These are phyloP conservation scores for Drosophila borealis DNA, from an alignment of 2,888 invertebrate genomes.

Conservation along the genomic window DNA sequence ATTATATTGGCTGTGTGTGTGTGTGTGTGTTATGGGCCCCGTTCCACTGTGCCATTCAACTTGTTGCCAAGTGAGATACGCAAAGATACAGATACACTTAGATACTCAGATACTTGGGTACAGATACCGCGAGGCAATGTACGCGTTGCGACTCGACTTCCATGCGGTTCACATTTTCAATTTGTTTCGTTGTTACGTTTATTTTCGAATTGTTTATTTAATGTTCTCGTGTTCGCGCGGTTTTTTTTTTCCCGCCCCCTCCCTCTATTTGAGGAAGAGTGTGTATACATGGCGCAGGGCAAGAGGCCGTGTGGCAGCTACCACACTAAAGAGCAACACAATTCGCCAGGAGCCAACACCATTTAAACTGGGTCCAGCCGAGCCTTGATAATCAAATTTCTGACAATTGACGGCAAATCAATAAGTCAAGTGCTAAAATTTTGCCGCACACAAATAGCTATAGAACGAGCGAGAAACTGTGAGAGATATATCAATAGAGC, in stretches of 20 bases:
- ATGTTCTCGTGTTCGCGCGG: constrained; percentile 56
- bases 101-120: constrained; percentile 42
- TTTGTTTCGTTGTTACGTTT: constrained; percentile 71
- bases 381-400: constrained; percentile 63
- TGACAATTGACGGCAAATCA: constrained; percentile 63
- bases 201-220: constrained; percentile 76
- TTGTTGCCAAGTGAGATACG: constrained; percentile 71
- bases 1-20: constrained; percentile 6
- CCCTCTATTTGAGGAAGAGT: not conserved
- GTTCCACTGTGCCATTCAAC: constrained; percentile 62
- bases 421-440: constrained; percentile 68
- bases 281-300: not conserved
- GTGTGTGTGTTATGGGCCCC: constrained; percentile 26
- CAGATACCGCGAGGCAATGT: constrained; percentile 51
- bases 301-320: not conserved
- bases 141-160: constrained; percentile 43
- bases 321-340: constrained; percentile 2
- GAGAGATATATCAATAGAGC: constrained; percentile 23
- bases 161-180: constrained; percentile 61
- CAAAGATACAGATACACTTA: constrained; percentile 43
- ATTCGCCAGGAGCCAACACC: constrained; percentile 2
- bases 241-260: constrained; percentile 29
- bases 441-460: constrained; percentile 12
- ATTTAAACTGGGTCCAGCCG: constrained; percentile 52
- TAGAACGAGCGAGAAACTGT: constrained; percentile 10